Evolutionary conservation across 2,113 vertebrate genomes (phyloP), one percentile per base, ranked within the genome.

Genomic region (Acrocephalus kingi): DNA sequence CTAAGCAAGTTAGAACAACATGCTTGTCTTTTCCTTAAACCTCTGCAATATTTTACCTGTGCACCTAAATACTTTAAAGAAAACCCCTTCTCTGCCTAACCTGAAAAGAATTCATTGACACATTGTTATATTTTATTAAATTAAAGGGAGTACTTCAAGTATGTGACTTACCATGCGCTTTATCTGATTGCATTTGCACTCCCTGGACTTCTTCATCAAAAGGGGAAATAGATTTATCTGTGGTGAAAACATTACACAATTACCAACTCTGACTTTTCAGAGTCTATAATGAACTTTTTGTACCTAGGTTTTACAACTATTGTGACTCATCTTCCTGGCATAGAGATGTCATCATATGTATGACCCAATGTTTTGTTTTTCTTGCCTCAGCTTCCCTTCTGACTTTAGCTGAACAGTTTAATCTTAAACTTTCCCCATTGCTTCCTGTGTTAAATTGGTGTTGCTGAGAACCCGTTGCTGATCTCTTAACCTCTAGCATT

Each of bases 241-340:
- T 51, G 24, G 27, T 54, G 20, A 89, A 87, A 62, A 87, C 55
- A 63, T 14, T 31, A 83, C 61, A 90, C 3, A 11, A 73, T 81
- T 89, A 59, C 24, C 35, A 76, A 52, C n/a, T 63, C 52, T 49
- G 45, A 67, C 45, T 84, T 90, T 85, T 58, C 59, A 58, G 84
- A 86, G 64, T 35, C 43, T 37, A 12, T 33, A 39, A 51, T 62
- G 87, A 96, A 95, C 79, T 11, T 84, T 80, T 63, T 96, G 84
- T 96, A 84, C 93, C 52, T 3, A 45, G 33, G 7, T 56, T 75
- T 89, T 84, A 94, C 63, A 71, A 33, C 23, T 69, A 25, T 43
- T 45, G 43, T 93, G 87, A 95, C 61, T 97, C 89, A 94, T 33
- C 73, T 91, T 96, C 84, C 87, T 61, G 87, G 67, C 28, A 79